These are phyloP conservation scores for Candidula unifasciata DNA, from an alignment of 2,888 invertebrate genomes.

Conservation along the genomic window DNA sequence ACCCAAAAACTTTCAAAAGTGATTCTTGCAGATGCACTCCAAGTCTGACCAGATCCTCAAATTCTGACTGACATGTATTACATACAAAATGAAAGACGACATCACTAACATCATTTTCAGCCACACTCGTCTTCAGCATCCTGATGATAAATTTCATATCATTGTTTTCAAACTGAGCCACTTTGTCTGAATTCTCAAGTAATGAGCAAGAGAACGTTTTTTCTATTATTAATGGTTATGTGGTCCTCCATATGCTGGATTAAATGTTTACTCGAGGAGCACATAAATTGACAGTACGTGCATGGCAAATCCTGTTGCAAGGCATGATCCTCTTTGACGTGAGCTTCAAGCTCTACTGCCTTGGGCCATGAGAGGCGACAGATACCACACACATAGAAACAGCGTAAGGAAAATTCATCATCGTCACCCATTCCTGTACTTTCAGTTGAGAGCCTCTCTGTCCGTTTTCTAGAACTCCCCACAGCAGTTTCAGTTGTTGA, in stretches of 20 bases:
- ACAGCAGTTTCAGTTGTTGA: neutral
- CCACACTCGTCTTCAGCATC: neutral
- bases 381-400: slow-evolving; percentile 35
- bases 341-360: slow-evolving; percentile 9
- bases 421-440: neutral
- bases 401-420: neutral
- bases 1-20: slow-evolving; percentile 34
- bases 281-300: slow-evolving; percentile 20
- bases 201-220: slow-evolving; percentile 27
- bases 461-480: neutral
- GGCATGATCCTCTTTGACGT: slow-evolving; percentile 11
- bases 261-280: neutral
- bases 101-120: slow-evolving; percentile 1
- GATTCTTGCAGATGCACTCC: slow-evolving; percentile 26
- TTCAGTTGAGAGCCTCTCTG: neutral
- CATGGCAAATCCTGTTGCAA: slow-evolving; percentile 10
- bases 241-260: slow-evolving; percentile 31
- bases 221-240: neutral
- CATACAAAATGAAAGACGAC: slow-evolving; percentile 11
- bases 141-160: slow-evolving; percentile 20
- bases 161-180: neutral
- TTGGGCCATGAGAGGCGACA: neutral
- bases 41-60: neutral
- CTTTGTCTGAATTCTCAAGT: slow-evolving; percentile 12
- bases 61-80: slow-evolving; percentile 31